These are phyloP conservation scores for Dryas iulia DNA, from an alignment of 1,140 invertebrate genomes.

Conservation along the genomic window DNA sequence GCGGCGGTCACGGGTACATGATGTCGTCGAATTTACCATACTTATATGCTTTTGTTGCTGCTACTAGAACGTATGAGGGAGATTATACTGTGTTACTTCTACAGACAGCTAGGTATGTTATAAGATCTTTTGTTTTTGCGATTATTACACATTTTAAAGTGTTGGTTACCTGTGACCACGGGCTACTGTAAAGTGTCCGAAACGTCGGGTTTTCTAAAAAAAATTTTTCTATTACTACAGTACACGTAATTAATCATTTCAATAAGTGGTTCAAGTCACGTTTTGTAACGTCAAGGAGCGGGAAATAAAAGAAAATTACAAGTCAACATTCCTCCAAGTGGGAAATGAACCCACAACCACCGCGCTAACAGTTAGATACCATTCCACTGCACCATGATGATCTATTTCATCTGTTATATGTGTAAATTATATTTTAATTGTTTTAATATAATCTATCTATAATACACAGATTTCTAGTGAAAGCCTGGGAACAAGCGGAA, in stretches of 20 bases:
- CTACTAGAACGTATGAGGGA: constrained; percentile 95
- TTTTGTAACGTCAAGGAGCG: neutral
- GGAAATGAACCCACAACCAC: neutral
- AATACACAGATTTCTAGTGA: constrained; percentile 81
- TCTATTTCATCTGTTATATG: too few relatives aligned
- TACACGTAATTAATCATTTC: too few relatives aligned
- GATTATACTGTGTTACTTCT: constrained; percentile 95
- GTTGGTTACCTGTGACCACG: too few relatives aligned
- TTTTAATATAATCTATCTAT: neutral
- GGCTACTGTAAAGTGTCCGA: too few relatives aligned
- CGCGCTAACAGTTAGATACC: neutral
- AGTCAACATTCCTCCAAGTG: neutral
- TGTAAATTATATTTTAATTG: too few relatives aligned
- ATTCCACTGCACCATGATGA: too few relatives aligned
- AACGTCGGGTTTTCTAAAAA: too few relatives aligned
- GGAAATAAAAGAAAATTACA: neutral
- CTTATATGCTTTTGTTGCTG: constrained; percentile 89
- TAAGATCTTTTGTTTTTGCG: too few relatives aligned
- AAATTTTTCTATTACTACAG: too few relatives aligned
- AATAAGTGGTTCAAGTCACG: too few relatives aligned
- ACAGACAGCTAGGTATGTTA: constrained; percentile 89
- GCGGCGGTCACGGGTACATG: constrained; percentile 97
- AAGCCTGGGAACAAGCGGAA: constrained; percentile 85
- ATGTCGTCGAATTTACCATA: constrained; percentile 91
- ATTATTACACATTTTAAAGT: too few relatives aligned